Percentiles rank a stretch among this genome's conserved stretches.
Conservation (phyloP, 64 coral and sea anemone genomes). For the Platygyra sinensis region DNA sequence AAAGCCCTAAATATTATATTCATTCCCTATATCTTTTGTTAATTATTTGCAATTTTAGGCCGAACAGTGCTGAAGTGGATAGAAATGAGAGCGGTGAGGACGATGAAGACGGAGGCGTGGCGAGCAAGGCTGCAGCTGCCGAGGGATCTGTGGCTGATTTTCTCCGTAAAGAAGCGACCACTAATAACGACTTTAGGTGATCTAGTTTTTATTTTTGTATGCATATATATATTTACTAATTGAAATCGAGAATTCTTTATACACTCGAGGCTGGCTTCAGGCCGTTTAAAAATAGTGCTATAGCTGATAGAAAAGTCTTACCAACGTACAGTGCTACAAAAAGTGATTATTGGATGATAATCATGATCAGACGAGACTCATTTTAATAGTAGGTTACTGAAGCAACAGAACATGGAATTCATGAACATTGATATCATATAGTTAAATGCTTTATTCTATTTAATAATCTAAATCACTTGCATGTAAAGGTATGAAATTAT, state of each 20-base stretch:
- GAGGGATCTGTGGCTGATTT: conserved; percentile 71
- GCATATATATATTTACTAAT: neutral
- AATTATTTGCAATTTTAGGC: conserved; percentile 20
- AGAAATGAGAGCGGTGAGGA: neutral
- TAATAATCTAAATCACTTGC: too few relatives aligned
- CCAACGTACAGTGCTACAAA: neutral
- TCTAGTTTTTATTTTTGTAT: neutral
- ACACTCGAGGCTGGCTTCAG: neutral
- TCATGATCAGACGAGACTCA: neutral
- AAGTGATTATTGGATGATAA: neutral
- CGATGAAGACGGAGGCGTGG: conserved; percentile 6
- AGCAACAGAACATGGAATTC: too few relatives aligned
- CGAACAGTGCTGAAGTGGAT: conserved; percentile 8
- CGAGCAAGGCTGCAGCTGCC: neutral
- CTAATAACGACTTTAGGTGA: conserved; percentile 92
- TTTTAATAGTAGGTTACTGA: too few relatives aligned
- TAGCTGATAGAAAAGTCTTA: too few relatives aligned
- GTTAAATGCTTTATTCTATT: too few relatives aligned
- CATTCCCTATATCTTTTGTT: neutral
- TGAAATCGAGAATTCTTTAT: neutral
- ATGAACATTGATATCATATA: neutral
- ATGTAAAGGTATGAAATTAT: too few relatives aligned
- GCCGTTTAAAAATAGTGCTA: neutral
- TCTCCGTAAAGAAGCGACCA: conserved; percentile 81
- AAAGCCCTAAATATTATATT: neutral